These are phyloP conservation scores for Acanthococcus lagerstroemiae DNA, from an alignment of 2,888 invertebrate species.

Conservation along the genomic window DNA sequence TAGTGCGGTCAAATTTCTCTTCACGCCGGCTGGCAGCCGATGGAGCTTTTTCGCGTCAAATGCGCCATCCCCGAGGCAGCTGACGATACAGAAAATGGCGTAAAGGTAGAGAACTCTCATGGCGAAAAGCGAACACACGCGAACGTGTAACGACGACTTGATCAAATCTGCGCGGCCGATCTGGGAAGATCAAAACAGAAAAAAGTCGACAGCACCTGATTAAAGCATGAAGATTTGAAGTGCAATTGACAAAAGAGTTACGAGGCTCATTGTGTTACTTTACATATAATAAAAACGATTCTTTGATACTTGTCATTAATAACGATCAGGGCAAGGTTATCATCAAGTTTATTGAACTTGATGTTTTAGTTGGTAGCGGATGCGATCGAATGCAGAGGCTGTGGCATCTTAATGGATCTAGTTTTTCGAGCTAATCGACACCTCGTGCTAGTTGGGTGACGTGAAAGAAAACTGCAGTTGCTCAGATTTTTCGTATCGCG, in stretches of 20 bases:
- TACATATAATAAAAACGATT: slow-evolving; percentile 19
- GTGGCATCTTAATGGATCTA: too few species aligned
- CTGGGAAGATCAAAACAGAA: too few species aligned
- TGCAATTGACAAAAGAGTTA: slow-evolving; percentile 24
- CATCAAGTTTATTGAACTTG: slow-evolving; percentile 20
- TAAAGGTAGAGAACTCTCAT: background rate
- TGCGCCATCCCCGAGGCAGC: background rate
- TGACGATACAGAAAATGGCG: background rate
- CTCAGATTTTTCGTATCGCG: too few species aligned
- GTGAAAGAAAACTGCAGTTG: too few species aligned
- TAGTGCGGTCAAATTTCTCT: slow-evolving; percentile 14
- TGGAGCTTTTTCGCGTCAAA: background rate
- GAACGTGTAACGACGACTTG: background rate
- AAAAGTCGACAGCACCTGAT: slow-evolving; percentile 15
- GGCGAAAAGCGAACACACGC: background rate
- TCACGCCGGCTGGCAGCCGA: background rate
- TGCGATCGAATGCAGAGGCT: background rate
- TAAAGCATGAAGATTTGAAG: slow-evolving; percentile 26
- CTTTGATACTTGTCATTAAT: slow-evolving; percentile 21
- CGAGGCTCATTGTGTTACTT: slow-evolving; percentile 22
- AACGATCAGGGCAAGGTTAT: slow-evolving; percentile 15
- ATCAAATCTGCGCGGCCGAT: background rate
- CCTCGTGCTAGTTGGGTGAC: too few species aligned
- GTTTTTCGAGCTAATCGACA: too few species aligned
- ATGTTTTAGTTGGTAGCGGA: background rate